These are phyloP conservation scores for Chrysotoxum bicinctum DNA, from an alignment of 2,888 invertebrate genomes.

Conservation along the genomic window DNA sequence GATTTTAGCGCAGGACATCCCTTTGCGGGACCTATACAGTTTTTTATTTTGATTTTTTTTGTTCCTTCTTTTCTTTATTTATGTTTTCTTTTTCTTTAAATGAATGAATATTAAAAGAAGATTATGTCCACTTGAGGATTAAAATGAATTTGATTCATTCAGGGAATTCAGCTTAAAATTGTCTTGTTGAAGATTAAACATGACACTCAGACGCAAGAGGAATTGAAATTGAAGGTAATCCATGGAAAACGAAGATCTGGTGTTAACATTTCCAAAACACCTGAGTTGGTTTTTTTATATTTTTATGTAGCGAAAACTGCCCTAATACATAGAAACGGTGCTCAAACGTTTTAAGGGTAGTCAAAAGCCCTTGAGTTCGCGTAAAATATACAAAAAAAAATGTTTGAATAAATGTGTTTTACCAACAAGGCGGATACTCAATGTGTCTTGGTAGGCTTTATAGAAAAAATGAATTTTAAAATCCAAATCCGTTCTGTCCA, in stretches of 20 bases:
- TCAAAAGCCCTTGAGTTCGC: no score
- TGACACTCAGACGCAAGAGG: not conserved
- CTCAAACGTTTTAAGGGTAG: no score
- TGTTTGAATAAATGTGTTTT: no score
- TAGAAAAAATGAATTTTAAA: no score
- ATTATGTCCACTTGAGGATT: constrained; percentile 3
- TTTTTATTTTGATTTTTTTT: not conserved
- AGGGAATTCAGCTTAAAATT: not conserved
- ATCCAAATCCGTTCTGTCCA: no score
- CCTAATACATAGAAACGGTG: no score
- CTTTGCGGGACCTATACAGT: not conserved
- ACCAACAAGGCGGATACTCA: no score
- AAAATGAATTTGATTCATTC: constrained; percentile 6
- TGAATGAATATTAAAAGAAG: constrained; percentile 11
- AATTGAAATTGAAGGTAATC: not conserved
- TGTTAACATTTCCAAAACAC: not conserved
- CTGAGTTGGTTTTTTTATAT: no score
- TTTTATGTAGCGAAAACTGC: no score
- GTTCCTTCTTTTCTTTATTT: no score
- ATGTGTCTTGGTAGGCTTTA: no score
- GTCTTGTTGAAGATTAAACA: not conserved
- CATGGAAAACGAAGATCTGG: not conserved
- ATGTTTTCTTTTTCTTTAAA: not conserved
- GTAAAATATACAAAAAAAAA: no score
- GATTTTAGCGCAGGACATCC: constrained; percentile 29